phyloP scores from a whole-genome alignment of 1,140 invertebrate genomes.

The Calliphora vicina region DNA sequence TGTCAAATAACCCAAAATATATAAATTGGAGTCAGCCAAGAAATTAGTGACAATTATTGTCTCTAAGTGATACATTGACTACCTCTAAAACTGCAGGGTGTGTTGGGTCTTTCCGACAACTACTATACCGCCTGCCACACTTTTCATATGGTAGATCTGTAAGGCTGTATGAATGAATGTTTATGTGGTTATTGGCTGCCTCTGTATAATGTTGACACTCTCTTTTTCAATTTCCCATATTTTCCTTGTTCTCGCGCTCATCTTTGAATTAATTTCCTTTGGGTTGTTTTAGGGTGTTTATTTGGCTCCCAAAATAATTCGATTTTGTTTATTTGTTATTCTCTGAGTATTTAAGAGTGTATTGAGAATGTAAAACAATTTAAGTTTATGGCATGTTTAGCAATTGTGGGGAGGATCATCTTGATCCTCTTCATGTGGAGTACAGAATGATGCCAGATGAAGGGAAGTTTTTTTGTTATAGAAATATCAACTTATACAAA shows the following conservation, averaged over 20 bases:
- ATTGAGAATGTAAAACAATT: slow-evolving; percentile 13
- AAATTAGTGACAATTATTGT: too few species aligned
- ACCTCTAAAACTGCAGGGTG: too few species aligned
- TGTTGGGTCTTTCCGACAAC: background rate
- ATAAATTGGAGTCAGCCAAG: too few species aligned
- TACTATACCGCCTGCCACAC: too few species aligned
- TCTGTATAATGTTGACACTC: background rate
- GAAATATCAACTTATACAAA: too few species aligned
- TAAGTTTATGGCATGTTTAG: too few species aligned
- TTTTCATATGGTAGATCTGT: background rate
- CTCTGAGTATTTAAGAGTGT: slow-evolving; percentile 25
- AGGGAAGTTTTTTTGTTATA: background rate
- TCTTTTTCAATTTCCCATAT: background rate
- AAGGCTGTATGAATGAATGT: background rate
- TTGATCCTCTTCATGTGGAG: background rate
- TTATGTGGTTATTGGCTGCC: background rate
- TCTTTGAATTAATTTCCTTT: background rate
- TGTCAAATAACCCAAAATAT: too few species aligned
- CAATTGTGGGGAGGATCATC: background rate
- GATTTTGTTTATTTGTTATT: background rate
- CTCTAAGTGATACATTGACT: too few species aligned
- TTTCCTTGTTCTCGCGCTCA: background rate
- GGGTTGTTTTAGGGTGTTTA: slow-evolving; percentile 2
- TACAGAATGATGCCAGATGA: background rate
- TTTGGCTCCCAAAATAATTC: background rate